Evolutionary conservation across 2,797 vertebrate genomes (phyloP), one percentile per base, ranked within the genome.

Genomic region (Gallinago solitaria): DNA sequence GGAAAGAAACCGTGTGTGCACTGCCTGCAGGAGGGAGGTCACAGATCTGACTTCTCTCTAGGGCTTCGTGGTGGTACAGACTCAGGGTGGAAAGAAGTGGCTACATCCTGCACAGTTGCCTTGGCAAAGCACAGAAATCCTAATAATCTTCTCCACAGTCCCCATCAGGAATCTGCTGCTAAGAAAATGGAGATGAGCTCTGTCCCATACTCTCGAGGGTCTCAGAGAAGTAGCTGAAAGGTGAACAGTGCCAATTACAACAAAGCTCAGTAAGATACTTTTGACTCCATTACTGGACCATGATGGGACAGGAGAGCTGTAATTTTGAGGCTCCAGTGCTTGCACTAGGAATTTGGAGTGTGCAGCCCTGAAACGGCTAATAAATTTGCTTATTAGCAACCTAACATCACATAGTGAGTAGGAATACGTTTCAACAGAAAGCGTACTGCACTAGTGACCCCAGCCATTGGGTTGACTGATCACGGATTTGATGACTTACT

Each of bases 181-280:
- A 73, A 65, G 48, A n/a, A 67, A 63, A 33, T 6, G 39, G 37
- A 81, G n/a, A 50, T 35, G 61, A 83, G 5, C 25, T 69, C 30
- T 0, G 0, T 24, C 16, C 48, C 24, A 16, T 33, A 20, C 30
- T 63, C 39, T 54, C 1, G 1, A 77, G 41, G 19, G 47, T 87
- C n/a, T 87, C 75, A 27, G 30, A 79, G 63, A 84, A 73, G 53
- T 3, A 63, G 16, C 0, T 81, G 59, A 23, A 61, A 84, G 39
- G 45, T 21, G 21, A 89, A 67, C 16, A 67, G 30, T 9, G 45
- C 11, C 9, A 2, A 54, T 43, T 48, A 33, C 8, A 88, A 16
- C 5, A 91, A 50, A 67, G 15, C 25, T 83, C 30, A 7, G 17
- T 20, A 87, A 88, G 83, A 88, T 16, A 39, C 24, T 76, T 15